Evolutionary conservation across 2,113 vertebrate genomes (phyloP), one percentile per base, ranked within the genome.

Genomic region (Xiphias gladius): DNA sequence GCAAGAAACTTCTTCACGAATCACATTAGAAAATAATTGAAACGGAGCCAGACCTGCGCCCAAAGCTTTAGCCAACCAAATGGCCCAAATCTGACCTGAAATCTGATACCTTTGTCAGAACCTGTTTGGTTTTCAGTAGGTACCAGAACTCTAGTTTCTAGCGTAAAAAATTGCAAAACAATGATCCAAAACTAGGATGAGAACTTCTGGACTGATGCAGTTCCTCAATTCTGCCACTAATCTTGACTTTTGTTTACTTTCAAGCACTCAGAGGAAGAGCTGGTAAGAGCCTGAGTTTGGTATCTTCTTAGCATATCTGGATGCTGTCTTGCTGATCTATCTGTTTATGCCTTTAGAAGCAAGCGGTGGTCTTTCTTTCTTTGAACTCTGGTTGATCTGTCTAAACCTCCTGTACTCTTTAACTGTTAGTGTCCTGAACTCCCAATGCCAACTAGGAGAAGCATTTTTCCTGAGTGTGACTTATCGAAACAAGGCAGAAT

Each of bases 201-300:
- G 54, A 24, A 43, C 16, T 1, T 61, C n/a, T 77, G 39, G 35
- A 61, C 43, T 2, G 5, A 55, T 72, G 28, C 32, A 14, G 88
- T 80, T 59, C 65, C 39, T 86, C 73, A 80, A 92, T 84, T 55
- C 79, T 69, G 54, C 88, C 46, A 94, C 95, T 96, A 92, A 94
- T 83, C 68, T 93, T 94, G 68, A 92, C 94, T 75, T 94, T 82
- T 96, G 91, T 74, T 86, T 97, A 90, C 96, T 97, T 98, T 95
- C 96, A 98, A 99, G 98, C 98, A 96, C 94, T 63, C 97, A 79
- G 96, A 97, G 94, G 98, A 98, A 30, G 97, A 98, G 92, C 97
- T 96, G 97, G 98, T 99, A 97, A 99, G 98, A 96, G 43, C 17
- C 73, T 35, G 14, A 62, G 8, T 64, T 69, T 73, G 43, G 13